Base-by-base conservation (phyloP, 2,113 vertebrate species). In the Elephas maximus region DNA sequence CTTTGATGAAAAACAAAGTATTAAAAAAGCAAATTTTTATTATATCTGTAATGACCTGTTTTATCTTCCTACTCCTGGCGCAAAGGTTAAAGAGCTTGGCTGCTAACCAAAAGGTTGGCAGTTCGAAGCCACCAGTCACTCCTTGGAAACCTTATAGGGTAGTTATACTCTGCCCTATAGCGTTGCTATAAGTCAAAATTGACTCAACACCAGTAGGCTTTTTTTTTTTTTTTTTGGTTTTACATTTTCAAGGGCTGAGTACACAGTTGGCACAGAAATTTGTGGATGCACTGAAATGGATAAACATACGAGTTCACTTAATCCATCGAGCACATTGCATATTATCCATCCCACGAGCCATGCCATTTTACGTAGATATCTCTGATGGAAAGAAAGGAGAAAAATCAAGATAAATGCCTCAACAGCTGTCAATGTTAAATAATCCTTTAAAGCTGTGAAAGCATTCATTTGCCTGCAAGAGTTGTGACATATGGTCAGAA, bases 401-500 rank as follows among this genome's bases (percentile, higher is more conserved):
- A 93, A 96, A 94, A 95, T 78, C 81, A 97, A 96, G 92, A 91
- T 92, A 98, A 98, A 98, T 97, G 96, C 98, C 98, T 99, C 98
- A 98, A 98, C 98, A 98, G 93, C 98, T 99, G 98, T 98, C 98
- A 97, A 96, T 98, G 98, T 97, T 98, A 98, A 98, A 97, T 97
- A 98, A 99, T 99, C 98, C 98, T 99, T 99, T 98, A 99, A 99
- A 99, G 98, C 97, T 97, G 92, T 96, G 98, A 98, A 98, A 98
- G 95, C 97, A 98, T 99, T 99, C 92, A 97, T 98, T 99, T 99
- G 98, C 99, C 98, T 99, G 99, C 95, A 98, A 98, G 98, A 99
- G 97, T 98, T 99, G 97, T 99, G 99, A 99, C 99, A 99, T 99
- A 99, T 98, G 99, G 99, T 98, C 98, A 99, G 98, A 98, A 99